These are phyloP conservation scores for Trichonephila clavata DNA, from an alignment of 1,140 invertebrate genomes.

Conservation along the genomic window DNA sequence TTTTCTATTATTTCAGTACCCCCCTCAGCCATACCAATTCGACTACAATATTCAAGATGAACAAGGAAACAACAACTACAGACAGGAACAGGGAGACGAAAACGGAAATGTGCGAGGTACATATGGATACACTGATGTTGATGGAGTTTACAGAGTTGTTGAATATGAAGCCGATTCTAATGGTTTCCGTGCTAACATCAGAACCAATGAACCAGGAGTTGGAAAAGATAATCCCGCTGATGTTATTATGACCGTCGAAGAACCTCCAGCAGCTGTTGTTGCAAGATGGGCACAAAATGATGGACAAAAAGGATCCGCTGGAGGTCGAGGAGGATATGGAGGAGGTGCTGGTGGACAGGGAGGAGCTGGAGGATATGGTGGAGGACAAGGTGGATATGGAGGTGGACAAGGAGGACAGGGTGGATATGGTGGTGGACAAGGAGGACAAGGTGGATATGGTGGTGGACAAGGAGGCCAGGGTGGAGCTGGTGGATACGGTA, in stretches of 20 bases:
- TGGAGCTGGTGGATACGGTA: background rate
- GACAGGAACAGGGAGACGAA: constrained; percentile 77
- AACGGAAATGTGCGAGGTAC: constrained; percentile 76
- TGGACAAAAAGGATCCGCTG: constrained; percentile 59
- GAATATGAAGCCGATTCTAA: constrained; percentile 77
- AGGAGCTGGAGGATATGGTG: background rate
- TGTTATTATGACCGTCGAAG: constrained; percentile 74
- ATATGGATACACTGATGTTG: constrained; percentile 76
- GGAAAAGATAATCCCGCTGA: constrained; percentile 78
- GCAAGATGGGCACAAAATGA: constrained; percentile 48
- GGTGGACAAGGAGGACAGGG: background rate
- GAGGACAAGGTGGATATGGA: constrained; percentile 10
- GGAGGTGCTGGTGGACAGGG: constrained; percentile 23
- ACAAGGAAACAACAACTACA: constrained; percentile 76
- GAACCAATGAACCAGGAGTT: constrained; percentile 77
- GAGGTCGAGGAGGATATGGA: background rate
- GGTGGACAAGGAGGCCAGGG: background rate
- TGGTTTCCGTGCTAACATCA: constrained; percentile 77
- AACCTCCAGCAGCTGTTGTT: constrained; percentile 75
- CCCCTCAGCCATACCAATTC: constrained; percentile 77
- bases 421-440: background rate
- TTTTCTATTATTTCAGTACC: constrained; percentile 64
- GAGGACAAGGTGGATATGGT: constrained; percentile 22
- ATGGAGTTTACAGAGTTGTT: constrained; percentile 75
- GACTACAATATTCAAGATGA: constrained; percentile 77